Conservation (phyloP, 92 coral and sea anemone genomes). For the Plumapathes pennacea region DNA sequence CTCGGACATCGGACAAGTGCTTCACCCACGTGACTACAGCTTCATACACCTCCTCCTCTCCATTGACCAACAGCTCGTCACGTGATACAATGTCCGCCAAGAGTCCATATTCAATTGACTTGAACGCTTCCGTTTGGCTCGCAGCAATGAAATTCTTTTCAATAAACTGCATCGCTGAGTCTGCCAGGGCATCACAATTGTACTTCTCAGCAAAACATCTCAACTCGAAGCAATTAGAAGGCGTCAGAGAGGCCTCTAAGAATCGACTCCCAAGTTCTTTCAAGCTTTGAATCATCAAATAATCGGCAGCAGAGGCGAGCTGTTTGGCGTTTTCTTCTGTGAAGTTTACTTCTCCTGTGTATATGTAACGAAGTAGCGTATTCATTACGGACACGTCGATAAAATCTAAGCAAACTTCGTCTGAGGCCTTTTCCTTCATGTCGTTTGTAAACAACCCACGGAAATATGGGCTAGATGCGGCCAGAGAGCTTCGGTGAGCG, state of each 20-base stretch:
- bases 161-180: constrained; percentile 59
- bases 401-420: constrained; percentile 57
- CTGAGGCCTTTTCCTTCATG: constrained; percentile 67
- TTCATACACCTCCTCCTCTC: constrained; percentile 79
- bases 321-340: constrained; percentile 63
- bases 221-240: constrained; percentile 69
- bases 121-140: constrained; percentile 71
- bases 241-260: constrained; percentile 49
- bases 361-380: constrained; percentile 60
- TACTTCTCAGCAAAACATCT: constrained; percentile 82
- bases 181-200: constrained; percentile 59
- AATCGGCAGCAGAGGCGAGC: constrained; percentile 78
- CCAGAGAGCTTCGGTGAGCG: constrained; percentile 71
- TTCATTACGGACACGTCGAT: constrained; percentile 62
- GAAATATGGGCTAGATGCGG: constrained; percentile 82
- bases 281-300: constrained; percentile 70
- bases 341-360: constrained; percentile 68
- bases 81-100: constrained; percentile 62
- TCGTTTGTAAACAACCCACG: constrained; percentile 72
- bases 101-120: constrained; percentile 44
- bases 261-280: constrained; percentile 70
- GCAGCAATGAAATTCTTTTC: constrained; percentile 68
- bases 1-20: constrained; percentile 42
- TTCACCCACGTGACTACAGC: constrained; percentile 65
- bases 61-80: constrained; percentile 69